Base-by-base conservation (phyloP, 2,888 invertebrate genomes). In the Ophion ventricosus region DNA sequence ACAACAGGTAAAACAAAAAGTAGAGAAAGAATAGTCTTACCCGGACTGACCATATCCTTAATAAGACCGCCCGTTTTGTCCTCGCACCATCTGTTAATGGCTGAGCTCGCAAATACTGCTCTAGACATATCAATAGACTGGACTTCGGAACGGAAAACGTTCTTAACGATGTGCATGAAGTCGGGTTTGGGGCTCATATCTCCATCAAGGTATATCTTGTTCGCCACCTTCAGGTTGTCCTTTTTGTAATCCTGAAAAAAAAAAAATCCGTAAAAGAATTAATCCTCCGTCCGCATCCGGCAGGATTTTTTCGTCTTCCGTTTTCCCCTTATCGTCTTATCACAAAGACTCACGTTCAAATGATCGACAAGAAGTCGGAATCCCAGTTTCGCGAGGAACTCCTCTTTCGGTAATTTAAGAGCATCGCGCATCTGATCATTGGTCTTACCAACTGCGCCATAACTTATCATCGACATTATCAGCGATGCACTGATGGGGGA, bases 81-180 rank as follows among this genome's bases (percentile, higher is more conserved):
- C 90, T 96, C 96, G 57, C 95, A 97, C 97, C 98, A 98, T 49
- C 92, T 88, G 91, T 99, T 99, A 66, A 99, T 98, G 0, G 91
- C 92, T 2, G 92, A 85, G 1, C 94, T 93, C 0, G 93, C 87
- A 0, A 94, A 94, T 0, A 91, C 92, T 0, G 88, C 89, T 0
- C 94, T 92, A 0, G 80, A 87, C 88, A 98, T 98, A 90, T 97
- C 92, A 0, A 97, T 85, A 66, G 94, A 93, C 89, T 96, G 94
- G 7, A 96, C 94, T 29, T 94, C 95, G 0, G 97, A 95, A 63
- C 94, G 93, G 90, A 97, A 97, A 40, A 95, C 94, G 63, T 95
- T 94, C 5, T 94, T 90, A 0, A 96, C 95, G 59, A 95, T 93
- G 8, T 94, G 93, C 87, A 95, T 94, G 86, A 96, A 96, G n/a